These are phyloP conservation scores for Drosophila engyochracea DNA, from an alignment of 2,888 invertebrate species.

Conservation along the genomic window DNA sequence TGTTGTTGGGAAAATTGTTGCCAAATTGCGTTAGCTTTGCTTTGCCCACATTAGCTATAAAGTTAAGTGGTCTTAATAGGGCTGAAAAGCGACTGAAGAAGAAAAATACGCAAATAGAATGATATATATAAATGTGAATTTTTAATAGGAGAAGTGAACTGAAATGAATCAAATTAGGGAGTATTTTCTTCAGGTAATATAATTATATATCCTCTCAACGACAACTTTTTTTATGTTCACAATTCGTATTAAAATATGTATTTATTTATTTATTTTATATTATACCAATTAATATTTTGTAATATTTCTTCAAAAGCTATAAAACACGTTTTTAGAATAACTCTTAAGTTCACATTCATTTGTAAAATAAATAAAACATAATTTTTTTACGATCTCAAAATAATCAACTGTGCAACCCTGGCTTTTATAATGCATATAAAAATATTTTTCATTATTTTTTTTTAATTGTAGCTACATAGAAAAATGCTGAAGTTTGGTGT, in stretches of 20 bases:
- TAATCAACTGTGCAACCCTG: slow-evolving; percentile 38
- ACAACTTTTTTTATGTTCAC: background rate
- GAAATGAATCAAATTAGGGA: background rate
- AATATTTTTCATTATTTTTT: slow-evolving; percentile 35
- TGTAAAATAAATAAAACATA: background rate
- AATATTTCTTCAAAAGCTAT: background rate
- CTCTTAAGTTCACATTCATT: background rate
- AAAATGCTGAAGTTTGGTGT: slow-evolving; percentile 73
- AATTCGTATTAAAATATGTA: background rate
- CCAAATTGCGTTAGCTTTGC: slow-evolving; percentile 74
- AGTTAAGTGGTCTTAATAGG: slow-evolving; percentile 43
- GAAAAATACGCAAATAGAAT: background rate
- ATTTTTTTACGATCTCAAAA: background rate
- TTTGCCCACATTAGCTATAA: slow-evolving; percentile 43
- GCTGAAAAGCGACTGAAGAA: slow-evolving; percentile 25
- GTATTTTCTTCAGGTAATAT: background rate
- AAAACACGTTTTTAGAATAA: background rate
- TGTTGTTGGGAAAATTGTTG: slow-evolving; percentile 71
- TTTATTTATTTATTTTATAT: background rate
- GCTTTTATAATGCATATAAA: slow-evolving; percentile 18
- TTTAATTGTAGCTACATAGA: slow-evolving; percentile 70
- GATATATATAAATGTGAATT: background rate
- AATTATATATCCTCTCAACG: background rate
- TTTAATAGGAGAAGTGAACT: background rate
- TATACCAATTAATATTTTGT: background rate